Evolutionary conservation across 2,113 vertebrate species (phyloP), one percentile per base, ranked within the genome.

Genomic region (Periophthalmodon schlosseri): DNA sequence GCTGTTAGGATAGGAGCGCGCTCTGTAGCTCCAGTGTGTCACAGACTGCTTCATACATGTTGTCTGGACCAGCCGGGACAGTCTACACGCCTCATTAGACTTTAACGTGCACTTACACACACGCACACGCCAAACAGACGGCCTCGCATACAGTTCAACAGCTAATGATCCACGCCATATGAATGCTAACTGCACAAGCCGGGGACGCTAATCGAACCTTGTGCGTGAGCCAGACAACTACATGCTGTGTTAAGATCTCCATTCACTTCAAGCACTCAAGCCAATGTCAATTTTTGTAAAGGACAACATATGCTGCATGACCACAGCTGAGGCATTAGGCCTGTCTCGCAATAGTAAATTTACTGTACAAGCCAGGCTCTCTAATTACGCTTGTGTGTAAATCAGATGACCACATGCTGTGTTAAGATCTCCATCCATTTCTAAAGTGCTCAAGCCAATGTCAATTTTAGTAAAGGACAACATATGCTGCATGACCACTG

Each of bases 51-150:
- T 52, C 72, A 77, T 83, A 82, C 71, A 80, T 76, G 69, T 69
- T 54, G 36, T 68, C 71, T 61, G 71, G 1, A 85, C 75, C 73
- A 79, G 75, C 54, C 68, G 10, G 73, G 78, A 79, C 73, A 47
- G 72, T 77, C 77, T 81, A 75, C 69, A 82, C 61, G 73, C 63
- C 64, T 82, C 80, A 88, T 85, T 86, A 85, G 34, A 28, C 28
- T 20, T 67, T 47, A 23, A 58, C 11, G 23, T 34, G 63, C 76
- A 73, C 39, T 64, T 24, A 68, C 33, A 44, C 72, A 79, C 76
- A 72, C 28, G 70, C 28, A 33, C 67, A 67, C 52, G 16, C 56
- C 50, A 18, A 12, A 72, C 63, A 74, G 57, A 39, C 77, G 67
- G 54, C 2, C 71, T 69, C 34, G 52, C 52, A 79, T 54, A 75